These are phyloP conservation scores for Petaurus breviceps DNA, from an alignment of 2,113 vertebrate species.

Conservation along the genomic window DNA sequence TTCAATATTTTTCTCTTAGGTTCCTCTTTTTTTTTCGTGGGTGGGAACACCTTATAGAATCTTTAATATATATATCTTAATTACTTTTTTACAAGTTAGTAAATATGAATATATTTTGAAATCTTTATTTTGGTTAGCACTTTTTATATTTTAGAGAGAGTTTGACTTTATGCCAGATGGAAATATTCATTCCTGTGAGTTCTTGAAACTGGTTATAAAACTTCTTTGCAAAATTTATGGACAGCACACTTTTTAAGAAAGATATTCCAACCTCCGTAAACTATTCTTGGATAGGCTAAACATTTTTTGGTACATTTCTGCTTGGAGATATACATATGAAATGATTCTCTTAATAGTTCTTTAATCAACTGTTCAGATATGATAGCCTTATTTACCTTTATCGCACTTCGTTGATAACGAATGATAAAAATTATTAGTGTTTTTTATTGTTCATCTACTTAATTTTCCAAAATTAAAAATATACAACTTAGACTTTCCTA, in stretches of 20 bases:
- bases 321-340: not conserved
- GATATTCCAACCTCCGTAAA: not conserved
- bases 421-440: not conserved
- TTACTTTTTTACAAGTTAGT: slow-evolving; percentile 42
- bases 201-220: slow-evolving; percentile 34
- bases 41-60: slow-evolving; percentile 63
- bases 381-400: not conserved
- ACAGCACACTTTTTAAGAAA: not conserved
- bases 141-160: slow-evolving; percentile 20
- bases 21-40: slow-evolving; percentile 49
- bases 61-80: slow-evolving; percentile 57
- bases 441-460: not conserved
- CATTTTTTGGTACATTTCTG: not conserved
- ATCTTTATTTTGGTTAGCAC: slow-evolving; percentile 31
- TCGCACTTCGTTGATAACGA: not conserved
- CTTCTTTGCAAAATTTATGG: slow-evolving; percentile 36
- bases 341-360: not conserved
- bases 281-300: not conserved
- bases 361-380: not conserved
- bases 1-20: slow-evolving; percentile 64
- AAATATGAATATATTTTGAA: slow-evolving; percentile 29
- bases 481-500: not conserved
- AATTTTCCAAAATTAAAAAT: not conserved
- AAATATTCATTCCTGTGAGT: slow-evolving; percentile 39
- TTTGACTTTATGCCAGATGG: slow-evolving; percentile 38